Evolutionary conservation across 2,888 invertebrate species (phyloP), one percentile per base, ranked within the genome.

Genomic region (Pseudococcus jackbeardsleyi): DNA sequence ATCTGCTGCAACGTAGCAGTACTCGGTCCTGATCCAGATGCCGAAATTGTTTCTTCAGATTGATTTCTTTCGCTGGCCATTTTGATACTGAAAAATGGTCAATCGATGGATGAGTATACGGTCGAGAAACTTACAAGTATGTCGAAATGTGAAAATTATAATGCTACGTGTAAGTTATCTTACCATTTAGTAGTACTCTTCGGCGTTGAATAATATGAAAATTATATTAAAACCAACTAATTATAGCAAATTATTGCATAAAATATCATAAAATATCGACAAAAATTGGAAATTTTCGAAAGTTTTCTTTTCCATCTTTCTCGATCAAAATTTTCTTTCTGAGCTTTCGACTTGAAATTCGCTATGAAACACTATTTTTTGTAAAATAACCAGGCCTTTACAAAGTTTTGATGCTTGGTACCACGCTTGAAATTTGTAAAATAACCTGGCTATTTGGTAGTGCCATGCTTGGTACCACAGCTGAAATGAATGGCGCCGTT

Each of bases 1-100:
- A 86, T 86, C 17, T 86, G 77, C 77, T 77, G 79, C 33, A 85
- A 48, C 8, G 85, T 33, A 54, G 59, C 85, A 15, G 46, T 85
- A 17, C 54, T 59, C 17, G 85, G 85, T 33, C 54, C 84, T 84
- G 84, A 48, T 46, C 79, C 39, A n/a, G 79, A 79, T 5, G 79
- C 42, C n/a, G 79, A 79, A 42, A 79, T 79, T 17, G 5, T 82
- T 82, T 82, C 79, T 11, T 82, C 79, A 5, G 46, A 22, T 82
- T 82, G 79, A 82, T 46, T 82, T 82, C 79, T 46, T 82, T 82
- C 46, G 22, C 39, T 46, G 17, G 79, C 4, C 79, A 82, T 82
- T 46, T 46, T 42, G 46, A 82, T 46, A 46, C 79, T 82, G 46
- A 7, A 82, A 82, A 82, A 42, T 19, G 5, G 39, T 77, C n/a